Evolutionary conservation across 2,797 vertebrate species (phyloP).

Genomic region (Hydrophis major): DNA sequence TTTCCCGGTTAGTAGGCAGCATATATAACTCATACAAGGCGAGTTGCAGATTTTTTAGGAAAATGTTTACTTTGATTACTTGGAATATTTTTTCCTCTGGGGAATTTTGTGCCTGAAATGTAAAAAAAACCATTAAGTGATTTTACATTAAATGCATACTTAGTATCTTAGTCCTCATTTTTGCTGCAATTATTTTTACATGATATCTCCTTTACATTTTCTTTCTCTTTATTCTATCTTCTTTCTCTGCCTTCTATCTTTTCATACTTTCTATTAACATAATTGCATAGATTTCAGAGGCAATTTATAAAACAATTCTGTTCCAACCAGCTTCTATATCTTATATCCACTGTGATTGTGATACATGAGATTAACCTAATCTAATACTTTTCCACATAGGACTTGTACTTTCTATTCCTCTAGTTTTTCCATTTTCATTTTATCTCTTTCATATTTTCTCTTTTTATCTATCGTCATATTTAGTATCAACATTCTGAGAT

Average conservation of each 20-base stretch:
- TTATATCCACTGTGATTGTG: background rate
- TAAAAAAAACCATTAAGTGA: constrained; percentile 49
- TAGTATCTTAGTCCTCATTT: background rate
- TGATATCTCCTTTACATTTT: background rate
- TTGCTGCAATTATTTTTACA: background rate
- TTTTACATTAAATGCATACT: background rate
- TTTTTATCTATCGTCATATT: background rate
- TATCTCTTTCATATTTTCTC: background rate
- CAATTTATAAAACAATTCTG: background rate
- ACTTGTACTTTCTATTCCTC: background rate
- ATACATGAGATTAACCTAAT: background rate
- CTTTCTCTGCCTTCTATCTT: background rate
- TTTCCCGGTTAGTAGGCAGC: constrained; percentile 66
- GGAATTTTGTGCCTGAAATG: constrained; percentile 60
- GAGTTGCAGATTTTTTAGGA: constrained; percentile 56
- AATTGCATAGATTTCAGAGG: background rate
- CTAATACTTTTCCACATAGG: background rate
- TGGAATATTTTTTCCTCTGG: constrained; percentile 58
- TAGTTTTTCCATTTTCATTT: background rate
- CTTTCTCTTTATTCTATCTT: background rate
- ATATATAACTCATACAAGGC: constrained; percentile 68
- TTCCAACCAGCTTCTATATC: background rate
- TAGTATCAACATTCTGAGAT: background rate
- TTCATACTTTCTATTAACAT: background rate
- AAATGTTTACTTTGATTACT: constrained; percentile 66